Evolutionary conservation across 1,140 invertebrate genomes (phyloP), one percentile per base, ranked within the genome.

Genomic region (Pseudomyrmex dendroicus): DNA sequence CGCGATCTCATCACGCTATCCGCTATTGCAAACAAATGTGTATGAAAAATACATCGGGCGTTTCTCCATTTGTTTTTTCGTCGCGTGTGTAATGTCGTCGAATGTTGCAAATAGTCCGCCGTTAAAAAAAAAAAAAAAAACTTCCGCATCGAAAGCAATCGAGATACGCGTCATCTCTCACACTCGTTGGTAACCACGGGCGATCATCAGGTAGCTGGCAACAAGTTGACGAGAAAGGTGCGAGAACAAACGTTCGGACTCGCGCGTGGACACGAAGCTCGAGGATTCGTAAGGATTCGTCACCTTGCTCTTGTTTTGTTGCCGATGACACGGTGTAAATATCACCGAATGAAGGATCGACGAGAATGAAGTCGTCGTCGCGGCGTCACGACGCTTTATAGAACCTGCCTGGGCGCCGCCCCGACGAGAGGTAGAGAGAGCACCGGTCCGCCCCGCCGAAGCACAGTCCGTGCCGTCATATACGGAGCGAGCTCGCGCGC

Each of bases 301-400:
- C 83, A 82, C 86, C 89, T 82, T 84, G 78, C 2, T 77, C 48
- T 35, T 35, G 35, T 35, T 35, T 35, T 35, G 67, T 85, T 54
- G 25, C 57, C 56, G 62, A 70, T 73, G 77, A 56, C 64, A 20
- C 63, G 57, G 82, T 72, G 84, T 74, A 68, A 77, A 76, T 50
- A 72, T 54, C 72, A 48, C 62, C 35, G 73, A 83, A 1, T 20
- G 54, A 46, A 52, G 82, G 8, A 77, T 25, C 8, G 17, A 52
- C 10, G 50, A 52, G 63, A 89, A 56, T 76, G 86, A 88, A 59
- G 63, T 56, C 17, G 66, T 82, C 57, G 84, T 77, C 64, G 73
- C 52, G 76, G n/a, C 64, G 85, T 50, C 84, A 20, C 59, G 66
- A 62, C 54, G 62, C 66, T 86, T 89, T 89, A 82, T 88, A 84